phyloP scores from a whole-genome alignment of 1,140 invertebrate genomes.

The Eubasilissa regina region DNA sequence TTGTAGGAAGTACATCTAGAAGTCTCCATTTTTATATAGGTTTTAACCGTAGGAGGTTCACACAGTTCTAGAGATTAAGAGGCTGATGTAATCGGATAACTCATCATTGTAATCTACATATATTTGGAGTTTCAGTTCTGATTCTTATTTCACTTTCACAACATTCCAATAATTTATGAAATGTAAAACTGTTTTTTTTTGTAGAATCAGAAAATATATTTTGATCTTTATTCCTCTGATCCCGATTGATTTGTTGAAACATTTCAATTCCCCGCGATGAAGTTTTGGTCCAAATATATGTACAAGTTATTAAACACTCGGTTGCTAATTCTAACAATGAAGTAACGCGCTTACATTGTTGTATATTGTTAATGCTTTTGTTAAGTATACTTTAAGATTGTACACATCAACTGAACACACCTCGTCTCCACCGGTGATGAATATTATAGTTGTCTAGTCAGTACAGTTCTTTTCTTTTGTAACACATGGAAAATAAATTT shows the following conservation, averaged over 20 bases:
- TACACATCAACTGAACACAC: slow-evolving; percentile 16
- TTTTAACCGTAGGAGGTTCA: slow-evolving; percentile 47
- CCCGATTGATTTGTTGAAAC: too few species aligned
- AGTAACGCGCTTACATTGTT: neutral
- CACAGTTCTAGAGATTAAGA: slow-evolving; percentile 55
- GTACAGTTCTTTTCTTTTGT: slow-evolving; percentile 45
- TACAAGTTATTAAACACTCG: neutral
- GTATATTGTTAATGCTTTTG: neutral
- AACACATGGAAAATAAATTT: slow-evolving; percentile 46
- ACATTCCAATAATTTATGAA: too few species aligned
- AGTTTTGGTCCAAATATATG: too few species aligned
- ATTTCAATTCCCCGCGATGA: too few species aligned
- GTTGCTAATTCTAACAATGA: neutral
- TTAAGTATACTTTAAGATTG: slow-evolving; percentile 1
- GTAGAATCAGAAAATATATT: too few species aligned
- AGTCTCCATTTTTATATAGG: slow-evolving; percentile 39
- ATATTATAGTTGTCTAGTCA: slow-evolving; percentile 45
- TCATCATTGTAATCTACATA: neutral
- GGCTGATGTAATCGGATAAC: slow-evolving; percentile 44
- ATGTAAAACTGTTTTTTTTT: too few species aligned
- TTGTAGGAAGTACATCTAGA: slow-evolving; percentile 7
- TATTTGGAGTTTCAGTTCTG: too few species aligned
- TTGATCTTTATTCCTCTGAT: too few species aligned
- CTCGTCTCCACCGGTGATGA: slow-evolving; percentile 17
- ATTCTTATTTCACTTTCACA: too few species aligned